A percentile compares a stretch with the other conserved stretches of the same genome.
phyloP scores from a whole-genome alignment of 2,113 vertebrate genomes.

The Pedionomus torquatus region DNA sequence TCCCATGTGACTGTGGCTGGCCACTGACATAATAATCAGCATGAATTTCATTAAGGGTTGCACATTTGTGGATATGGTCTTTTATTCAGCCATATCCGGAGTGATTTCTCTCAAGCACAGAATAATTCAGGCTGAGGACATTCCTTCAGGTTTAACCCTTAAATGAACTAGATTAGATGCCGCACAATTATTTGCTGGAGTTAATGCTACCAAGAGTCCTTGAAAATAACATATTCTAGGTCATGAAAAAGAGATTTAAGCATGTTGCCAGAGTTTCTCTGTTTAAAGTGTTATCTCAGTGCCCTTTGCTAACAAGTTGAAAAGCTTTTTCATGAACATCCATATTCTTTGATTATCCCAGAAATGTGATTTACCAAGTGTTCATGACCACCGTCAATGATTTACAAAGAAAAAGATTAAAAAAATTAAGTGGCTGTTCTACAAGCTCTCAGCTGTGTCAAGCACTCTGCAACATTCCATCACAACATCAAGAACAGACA shows the following conservation, averaged over 20 bases:
- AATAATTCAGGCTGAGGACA: not conserved
- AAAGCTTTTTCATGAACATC: not conserved
- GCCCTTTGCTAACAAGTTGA: not conserved
- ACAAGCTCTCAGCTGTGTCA: not conserved
- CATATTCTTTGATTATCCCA: accelerated
- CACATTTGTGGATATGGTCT: not conserved
- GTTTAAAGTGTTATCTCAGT: not conserved
- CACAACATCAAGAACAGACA: not conserved
- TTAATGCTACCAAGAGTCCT: not conserved
- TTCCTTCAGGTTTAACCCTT: not conserved
- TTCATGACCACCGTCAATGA: not conserved
- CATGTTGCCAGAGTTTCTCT: not conserved
- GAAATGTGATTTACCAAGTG: not conserved
- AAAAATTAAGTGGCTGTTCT: not conserved
- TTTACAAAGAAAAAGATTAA: not conserved
- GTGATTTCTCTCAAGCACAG: not conserved
- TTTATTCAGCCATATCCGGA: not conserved
- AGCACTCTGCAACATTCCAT: not conserved
- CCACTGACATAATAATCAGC: not conserved
- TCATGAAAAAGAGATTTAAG: not conserved
- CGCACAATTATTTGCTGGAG: not conserved
- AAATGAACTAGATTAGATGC: not conserved
- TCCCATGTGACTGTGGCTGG: not conserved
- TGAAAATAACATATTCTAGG: not conserved
- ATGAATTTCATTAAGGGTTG: not conserved